A percentile compares a stretch with the other conserved stretches of the same genome.
phyloP scores from a whole-genome alignment of 2,888 invertebrate genomes.

The Harpagoxenus sublaevis region DNA sequence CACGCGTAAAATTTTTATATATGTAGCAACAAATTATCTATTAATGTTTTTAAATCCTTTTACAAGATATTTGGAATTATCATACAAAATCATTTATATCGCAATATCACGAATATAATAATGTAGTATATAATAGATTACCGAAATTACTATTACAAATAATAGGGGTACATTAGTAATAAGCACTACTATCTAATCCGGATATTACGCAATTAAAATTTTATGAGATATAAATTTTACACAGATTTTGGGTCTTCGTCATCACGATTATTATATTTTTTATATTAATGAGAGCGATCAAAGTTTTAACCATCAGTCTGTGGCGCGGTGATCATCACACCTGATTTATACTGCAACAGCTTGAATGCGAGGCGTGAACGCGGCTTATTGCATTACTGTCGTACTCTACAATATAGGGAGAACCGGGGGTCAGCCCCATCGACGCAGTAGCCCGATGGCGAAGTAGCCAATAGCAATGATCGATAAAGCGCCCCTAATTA shows the following conservation, averaged over 20 bases:
- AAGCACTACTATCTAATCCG: not conserved
- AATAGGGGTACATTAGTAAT: not conserved
- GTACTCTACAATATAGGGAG: conserved; percentile 65
- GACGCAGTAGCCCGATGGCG: conserved; percentile 41
- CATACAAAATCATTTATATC: not conserved
- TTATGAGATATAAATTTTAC: not conserved
- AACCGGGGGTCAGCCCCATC: conserved; percentile 51
- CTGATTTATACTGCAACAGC: conserved; percentile 49
- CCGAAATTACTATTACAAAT: not conserved
- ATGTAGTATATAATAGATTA: not conserved
- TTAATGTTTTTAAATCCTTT: not conserved
- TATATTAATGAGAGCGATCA: conserved; percentile 2
- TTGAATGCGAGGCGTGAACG: conserved; percentile 59
- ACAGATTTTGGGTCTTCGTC: not conserved
- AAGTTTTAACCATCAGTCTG: conserved; percentile 14
- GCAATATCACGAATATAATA: not conserved
- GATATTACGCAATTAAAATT: not conserved
- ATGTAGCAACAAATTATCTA: not conserved
- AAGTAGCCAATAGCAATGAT: conserved; percentile 79
- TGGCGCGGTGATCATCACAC: conserved; percentile 26
- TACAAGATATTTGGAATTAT: not conserved
- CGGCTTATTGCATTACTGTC: conserved; percentile 72
- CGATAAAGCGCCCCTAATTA: conserved; percentile 83
- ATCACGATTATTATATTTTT: not conserved
- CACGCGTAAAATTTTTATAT: not conserved